Base-by-base conservation (phyloP, 2,797 vertebrate genomes). In the Channallabes apus region DNA sequence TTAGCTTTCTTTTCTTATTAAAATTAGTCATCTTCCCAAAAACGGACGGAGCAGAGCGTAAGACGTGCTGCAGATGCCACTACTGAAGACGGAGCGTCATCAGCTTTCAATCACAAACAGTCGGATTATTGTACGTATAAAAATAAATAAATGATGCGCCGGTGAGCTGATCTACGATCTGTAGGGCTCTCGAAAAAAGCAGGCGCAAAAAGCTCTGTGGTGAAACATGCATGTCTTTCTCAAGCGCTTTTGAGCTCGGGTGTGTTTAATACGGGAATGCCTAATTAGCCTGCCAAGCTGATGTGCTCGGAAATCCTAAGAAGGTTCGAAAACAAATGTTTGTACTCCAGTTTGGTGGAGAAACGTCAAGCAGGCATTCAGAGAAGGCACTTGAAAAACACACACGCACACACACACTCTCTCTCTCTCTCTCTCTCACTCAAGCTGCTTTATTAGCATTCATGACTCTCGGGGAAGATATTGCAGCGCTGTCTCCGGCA, bases 41-140 rank as follows among this genome's bases (percentile, higher is more conserved):
- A 82, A 62, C 88, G 88, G 89, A 90, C 88, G 87, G 89, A 87
- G 72, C 56, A 62, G 73, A 87, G 86, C 85, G 84, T 83, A 86
- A 89, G 86, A 77, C 54, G 69, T 65, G 35, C 51, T 32, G 59
- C 86, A 87, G 86, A 89, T 86, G 85, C 87, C 86, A 82, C 87
- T 75, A n/a, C 64, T 20, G 84, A 87, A 88, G 80, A 86, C 51
- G 82, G 77, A 86, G 71, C 78, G 65, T n/a, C 29, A 71, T 82
- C 71, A 84, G 82, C 83, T 82, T 84, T 84, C 82, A 78, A 38
- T 77, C 35, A 71, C 82, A 32, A 84, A 38, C 56, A 22, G 72
- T 61, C 15, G 22, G 76, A 83, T 83, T 80, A 72, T 29, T 65
- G 76, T 20, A 22, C 24, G 2, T 24, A 4, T 46, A 35, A 38